Base-by-base conservation (phyloP, 2,888 invertebrate species). In the Dryocosmus kuriphilus region DNA sequence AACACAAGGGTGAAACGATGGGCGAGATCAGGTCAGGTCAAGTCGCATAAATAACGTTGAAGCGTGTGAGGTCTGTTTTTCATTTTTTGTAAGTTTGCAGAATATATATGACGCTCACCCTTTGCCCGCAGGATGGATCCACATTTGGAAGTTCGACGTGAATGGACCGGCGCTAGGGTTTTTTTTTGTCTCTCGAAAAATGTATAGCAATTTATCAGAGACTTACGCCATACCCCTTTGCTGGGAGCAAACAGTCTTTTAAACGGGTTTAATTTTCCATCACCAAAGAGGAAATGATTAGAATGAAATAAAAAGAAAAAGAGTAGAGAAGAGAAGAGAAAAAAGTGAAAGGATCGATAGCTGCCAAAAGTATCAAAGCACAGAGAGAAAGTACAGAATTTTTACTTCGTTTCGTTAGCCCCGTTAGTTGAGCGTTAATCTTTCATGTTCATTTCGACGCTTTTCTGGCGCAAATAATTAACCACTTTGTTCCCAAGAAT, bases 81-180 rank as follows among this genome's bases (percentile, higher is more conserved):
- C 41, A 41, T 67, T 41, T 51, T 71, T 71, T 30, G 46, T 27
- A 9, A 27, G 46, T 51, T 71, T 67, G 41, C 30, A 51, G 67
- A 67, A 67, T 67, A 67, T 67, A 67, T 67, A 67, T 67, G 67
- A 67, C 67, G 67, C 30, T 71, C 67, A 71, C 67, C 67, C 67
- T 71, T 71, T 71, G 67, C 67, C 67, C 30, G 67, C 16, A 71
- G 67, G 67, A 71, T 71, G 46, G 24, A 71, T 71, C 46, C 67
- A 71, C 67, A 51, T 71, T 71, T 51, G 46, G 67, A 38, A 24
- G 67, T 71, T 71, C 67, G 67, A 71, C 86, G 88, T 85, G 88
- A 88, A 88, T 87, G 88, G 82, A 87, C 82, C 86, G 88, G 86
- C 87, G 88, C 88, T 87, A 87, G 79, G 83, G 85, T 86, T 86